Evolutionary conservation across 1,140 invertebrate species (phyloP), one percentile per base, ranked within the genome.

Genomic region (Aricia agestis): DNA sequence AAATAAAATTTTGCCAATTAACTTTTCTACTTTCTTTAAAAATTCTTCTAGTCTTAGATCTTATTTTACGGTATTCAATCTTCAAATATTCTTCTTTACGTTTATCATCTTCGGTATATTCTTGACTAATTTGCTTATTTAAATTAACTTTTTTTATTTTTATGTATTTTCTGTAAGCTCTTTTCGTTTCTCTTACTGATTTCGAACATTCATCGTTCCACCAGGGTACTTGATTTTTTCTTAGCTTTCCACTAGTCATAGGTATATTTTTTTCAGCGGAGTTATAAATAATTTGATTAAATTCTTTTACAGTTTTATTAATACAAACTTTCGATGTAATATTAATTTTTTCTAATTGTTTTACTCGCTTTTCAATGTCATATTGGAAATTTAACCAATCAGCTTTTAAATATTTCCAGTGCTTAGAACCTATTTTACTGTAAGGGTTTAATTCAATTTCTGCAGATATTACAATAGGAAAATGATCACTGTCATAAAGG

Each of bases 181-280:
- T 18, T 18, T 59, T 59, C 6, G 5, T 59, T 59, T 59, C 58
- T 59, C n/a, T 59, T 17, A 59, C 58, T 59, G 17, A 17, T 10
- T 59, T 59, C 3, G 58, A 59, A 59, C 58, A 59, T n/a, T 59
- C 57, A n/a, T 58, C 57, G 17, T 58, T 58, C 57, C 57, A 58
- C 57, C 57, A 58, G 6, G 57, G 57, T 58, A 58, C 57, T 15
- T 58, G 57, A n/a, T 17, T 58, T n/a, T 58, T 58, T 17, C 17
- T 58, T 15, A 58, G 6, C 57, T 58, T 17, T 15, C 57, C 57
- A n/a, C 17, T 58, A 17, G 57, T 58, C 17, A 6, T 58, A 58
- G 57, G 57, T 58, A 58, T 58, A 15, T 58, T 13, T 17, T 58
- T 58, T n/a, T 58, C 57, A 17, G 57, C 57, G 6, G 57, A 15